Percentiles rank a stretch among this genome's conserved stretches.
Evolutionary conservation across 2,797 vertebrate species (phyloP).

Genomic region (Lepilemur ruficaudatus): DNA sequence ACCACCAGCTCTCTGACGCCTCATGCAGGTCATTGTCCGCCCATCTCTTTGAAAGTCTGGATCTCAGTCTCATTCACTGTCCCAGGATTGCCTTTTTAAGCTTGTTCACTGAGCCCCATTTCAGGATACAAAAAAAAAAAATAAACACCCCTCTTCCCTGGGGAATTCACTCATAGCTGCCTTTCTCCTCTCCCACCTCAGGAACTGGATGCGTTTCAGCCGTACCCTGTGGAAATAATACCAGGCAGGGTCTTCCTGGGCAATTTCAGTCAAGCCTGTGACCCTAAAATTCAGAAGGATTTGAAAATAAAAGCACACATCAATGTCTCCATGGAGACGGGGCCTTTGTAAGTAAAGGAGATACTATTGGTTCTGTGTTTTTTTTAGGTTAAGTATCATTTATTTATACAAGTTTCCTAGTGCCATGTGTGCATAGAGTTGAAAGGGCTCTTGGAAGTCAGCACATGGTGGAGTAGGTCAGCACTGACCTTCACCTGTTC

Average conservation of each 20-base stretch:
- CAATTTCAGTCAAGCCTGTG: conserved; percentile 85
- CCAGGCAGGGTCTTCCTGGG: conserved; percentile 89
- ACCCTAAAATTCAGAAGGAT: conserved; percentile 85
- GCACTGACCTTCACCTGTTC: neutral
- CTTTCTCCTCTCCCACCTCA: conserved; percentile 64
- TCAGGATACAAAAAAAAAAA: neutral
- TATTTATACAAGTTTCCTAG: neutral
- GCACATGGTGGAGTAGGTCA: neutral
- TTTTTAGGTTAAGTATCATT: neutral
- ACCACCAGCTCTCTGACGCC: neutral
- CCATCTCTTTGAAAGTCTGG: neutral
- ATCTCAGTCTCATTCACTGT: neutral
- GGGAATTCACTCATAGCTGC: neutral
- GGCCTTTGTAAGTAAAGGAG: conserved; percentile 83
- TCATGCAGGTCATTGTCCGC: neutral
- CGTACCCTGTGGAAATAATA: conserved; percentile 91
- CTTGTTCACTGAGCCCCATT: neutral
- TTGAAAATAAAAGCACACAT: conserved; percentile 90
- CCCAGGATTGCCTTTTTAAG: neutral
- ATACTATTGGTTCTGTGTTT: neutral
- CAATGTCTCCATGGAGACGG: conserved; percentile 84
- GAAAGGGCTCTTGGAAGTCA: neutral
- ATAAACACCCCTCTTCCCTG: neutral
- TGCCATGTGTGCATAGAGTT: neutral
- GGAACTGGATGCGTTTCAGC: conserved; percentile 90